These are phyloP conservation scores for Agelastica alni DNA, from an alignment of 2,888 invertebrate genomes.

Conservation along the genomic window DNA sequence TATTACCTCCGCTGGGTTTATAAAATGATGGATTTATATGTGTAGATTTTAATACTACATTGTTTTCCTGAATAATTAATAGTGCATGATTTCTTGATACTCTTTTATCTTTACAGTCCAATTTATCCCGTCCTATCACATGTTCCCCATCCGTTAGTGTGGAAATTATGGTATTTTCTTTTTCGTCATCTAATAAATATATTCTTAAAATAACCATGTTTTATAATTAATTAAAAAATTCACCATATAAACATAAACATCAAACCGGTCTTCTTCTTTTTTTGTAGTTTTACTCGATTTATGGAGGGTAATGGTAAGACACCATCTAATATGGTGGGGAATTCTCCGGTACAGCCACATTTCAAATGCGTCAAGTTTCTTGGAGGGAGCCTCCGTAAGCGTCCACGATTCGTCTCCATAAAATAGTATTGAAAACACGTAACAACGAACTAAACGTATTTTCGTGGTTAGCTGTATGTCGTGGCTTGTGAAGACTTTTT, in stretches of 20 bases:
- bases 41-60: conserved; percentile 55
- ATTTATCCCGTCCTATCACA: conserved; percentile 26
- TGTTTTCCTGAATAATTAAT: conserved; percentile 53
- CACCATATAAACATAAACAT: background rate
- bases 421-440: no score
- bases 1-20: conserved; percentile 47
- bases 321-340: no score
- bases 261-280: no score
- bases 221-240: background rate
- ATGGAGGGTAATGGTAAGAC: no score
- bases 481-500: no score
- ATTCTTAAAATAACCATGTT: conserved; percentile 19
- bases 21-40: conserved; percentile 64
- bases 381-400: no score
- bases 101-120: conserved; percentile 55
- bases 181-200: conserved; percentile 23
- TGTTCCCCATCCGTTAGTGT: conserved; percentile 27
- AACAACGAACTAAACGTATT: no score
- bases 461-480: no score
- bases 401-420: no score
- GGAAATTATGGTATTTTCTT: conserved; percentile 10
- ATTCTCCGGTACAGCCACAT: no score
- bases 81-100: conserved; percentile 62
- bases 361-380: no score
- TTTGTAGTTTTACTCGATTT: no score